Percentiles rank a stretch among this genome's conserved stretches.
These are phyloP conservation scores for Hydractinia echinata DNA, from an alignment of 30 jellyfish, hydroid and myxozoan genomes.

Conservation along the genomic window DNA sequence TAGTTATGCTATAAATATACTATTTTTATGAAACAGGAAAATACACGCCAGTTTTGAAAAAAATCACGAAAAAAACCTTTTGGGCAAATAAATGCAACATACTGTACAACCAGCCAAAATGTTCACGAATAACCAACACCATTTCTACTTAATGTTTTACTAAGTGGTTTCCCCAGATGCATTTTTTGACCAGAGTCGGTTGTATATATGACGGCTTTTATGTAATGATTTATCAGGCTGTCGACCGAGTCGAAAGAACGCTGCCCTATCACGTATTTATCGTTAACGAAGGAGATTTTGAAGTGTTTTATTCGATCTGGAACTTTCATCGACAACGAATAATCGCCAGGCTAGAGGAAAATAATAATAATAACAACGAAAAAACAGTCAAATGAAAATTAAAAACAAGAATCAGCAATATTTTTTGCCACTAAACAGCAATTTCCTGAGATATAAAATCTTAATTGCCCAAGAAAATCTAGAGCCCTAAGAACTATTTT, in stretches of 20 bases:
- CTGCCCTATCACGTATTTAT: slow-evolving; percentile 68
- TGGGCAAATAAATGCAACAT: no score
- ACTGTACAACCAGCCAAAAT: no score
- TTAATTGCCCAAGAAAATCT: no score
- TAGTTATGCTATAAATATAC: no score
- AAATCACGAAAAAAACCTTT: no score
- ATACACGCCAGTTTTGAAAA: no score
- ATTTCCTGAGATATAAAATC: no score
- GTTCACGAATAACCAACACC: slow-evolving; percentile 27
- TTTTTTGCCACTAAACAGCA: no score
- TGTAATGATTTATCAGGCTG: slow-evolving; percentile 60
- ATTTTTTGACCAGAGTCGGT: slow-evolving; percentile 74
- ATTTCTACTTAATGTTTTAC: slow-evolving; percentile 58
- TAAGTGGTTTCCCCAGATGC: slow-evolving; percentile 53
- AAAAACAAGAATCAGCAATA: no score
- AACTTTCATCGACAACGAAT: slow-evolving; percentile 70
- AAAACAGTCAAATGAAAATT: background rate
- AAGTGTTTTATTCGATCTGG: slow-evolving; percentile 78
- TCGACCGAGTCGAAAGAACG: slow-evolving; percentile 74
- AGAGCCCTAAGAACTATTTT: no score
- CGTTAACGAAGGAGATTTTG: slow-evolving; percentile 49
- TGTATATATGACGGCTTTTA: slow-evolving; percentile 69
- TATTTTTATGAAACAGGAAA: no score
- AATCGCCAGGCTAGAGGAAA: slow-evolving; percentile 71
- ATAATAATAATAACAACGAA: background rate